A percentile compares a stretch with the other conserved stretches of the same genome.
These are phyloP conservation scores for Cavia aperea DNA, from an alignment of 2,113 vertebrate species.

Conservation along the genomic window DNA sequence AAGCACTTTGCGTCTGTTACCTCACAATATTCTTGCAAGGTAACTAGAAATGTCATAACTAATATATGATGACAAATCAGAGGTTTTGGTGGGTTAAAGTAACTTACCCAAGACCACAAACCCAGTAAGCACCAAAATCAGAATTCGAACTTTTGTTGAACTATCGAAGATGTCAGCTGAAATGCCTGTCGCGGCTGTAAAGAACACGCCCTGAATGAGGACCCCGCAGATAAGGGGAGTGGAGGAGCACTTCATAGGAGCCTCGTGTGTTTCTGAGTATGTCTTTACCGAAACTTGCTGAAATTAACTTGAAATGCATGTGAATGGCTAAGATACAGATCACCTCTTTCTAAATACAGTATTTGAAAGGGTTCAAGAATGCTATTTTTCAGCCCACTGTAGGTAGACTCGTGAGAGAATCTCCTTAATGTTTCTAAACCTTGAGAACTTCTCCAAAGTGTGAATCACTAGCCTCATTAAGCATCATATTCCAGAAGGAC, in stretches of 20 bases:
- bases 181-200: neutral
- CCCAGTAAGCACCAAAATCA: neutral
- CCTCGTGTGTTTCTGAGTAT: neutral
- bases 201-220: neutral
- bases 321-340: neutral
- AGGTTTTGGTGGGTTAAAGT: neutral
- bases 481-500: neutral
- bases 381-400: neutral
- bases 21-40: neutral
- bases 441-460: neutral
- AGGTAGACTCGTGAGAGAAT: slow-evolving; percentile 10
- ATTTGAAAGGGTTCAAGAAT: slow-evolving; percentile 15
- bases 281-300: neutral
- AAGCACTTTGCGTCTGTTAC: neutral
- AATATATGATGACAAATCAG: neutral
- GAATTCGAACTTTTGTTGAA: neutral
- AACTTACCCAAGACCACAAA: neutral
- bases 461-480: neutral
- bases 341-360: neutral
- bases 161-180: neutral
- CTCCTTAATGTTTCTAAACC: neutral
- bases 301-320: slow-evolving; percentile 18
- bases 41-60: neutral
- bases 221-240: neutral
- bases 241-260: neutral